A percentile compares a stretch with the other conserved stretches of the same genome.
These are phyloP conservation scores for Leptopilina clavipes DNA, from an alignment of 1,140 invertebrate genomes.

Conservation along the genomic window DNA sequence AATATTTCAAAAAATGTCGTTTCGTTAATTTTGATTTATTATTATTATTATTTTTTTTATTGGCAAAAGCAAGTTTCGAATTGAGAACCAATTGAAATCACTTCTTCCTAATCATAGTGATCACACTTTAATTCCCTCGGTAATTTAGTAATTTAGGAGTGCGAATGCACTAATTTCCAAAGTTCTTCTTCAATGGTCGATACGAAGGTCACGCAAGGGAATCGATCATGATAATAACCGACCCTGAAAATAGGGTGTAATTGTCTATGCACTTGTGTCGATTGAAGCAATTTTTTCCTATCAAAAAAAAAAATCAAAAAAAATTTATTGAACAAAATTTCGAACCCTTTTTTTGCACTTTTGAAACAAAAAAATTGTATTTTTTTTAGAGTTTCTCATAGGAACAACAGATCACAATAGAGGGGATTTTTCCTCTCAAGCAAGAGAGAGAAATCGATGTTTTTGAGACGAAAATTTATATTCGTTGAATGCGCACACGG, in stretches of 20 bases:
- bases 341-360: background rate
- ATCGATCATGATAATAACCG: conserved; percentile 15
- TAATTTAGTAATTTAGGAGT: background rate
- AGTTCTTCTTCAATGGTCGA: conserved; percentile 10
- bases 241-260: background rate
- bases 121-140: background rate
- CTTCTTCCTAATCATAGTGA: background rate
- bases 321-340: background rate
- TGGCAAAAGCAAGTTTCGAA: background rate
- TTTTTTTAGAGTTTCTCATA: conserved; percentile 44
- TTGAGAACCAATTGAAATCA: background rate
- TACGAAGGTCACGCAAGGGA: conserved; percentile 11
- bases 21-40: no score
- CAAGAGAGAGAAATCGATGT: no score
- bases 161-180: conserved; percentile 7
- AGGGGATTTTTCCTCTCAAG: conserved; percentile 15
- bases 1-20: no score
- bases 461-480: no score
- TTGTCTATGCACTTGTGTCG: background rate
- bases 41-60: no score
- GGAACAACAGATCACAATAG: conserved; percentile 40
- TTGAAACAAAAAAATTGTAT: conserved; percentile 37
- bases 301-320: no score
- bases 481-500: conserved; percentile 36
- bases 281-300: background rate